Evolutionary conservation across 53 echinoderm and acorn worm species (phyloP).

Genomic region (Antedon mediterranea): DNA sequence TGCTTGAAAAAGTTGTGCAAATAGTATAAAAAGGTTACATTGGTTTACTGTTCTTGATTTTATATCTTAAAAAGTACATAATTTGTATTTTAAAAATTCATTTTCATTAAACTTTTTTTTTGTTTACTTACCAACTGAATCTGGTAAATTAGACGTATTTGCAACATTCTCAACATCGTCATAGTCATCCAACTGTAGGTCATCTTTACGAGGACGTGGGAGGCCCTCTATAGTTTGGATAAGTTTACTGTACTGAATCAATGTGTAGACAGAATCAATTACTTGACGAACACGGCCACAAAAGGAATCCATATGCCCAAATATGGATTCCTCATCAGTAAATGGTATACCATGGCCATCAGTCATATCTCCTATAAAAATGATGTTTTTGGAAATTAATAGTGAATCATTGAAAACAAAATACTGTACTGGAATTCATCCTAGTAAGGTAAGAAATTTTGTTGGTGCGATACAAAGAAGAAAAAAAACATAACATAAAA

Average conservation of each 20-base stretch:
- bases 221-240: conserved; percentile 60
- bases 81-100: too few relatives aligned
- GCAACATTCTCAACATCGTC: conserved; percentile 18
- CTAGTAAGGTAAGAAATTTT: too few relatives aligned
- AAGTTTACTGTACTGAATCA: conserved; percentile 91
- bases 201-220: conserved; percentile 77
- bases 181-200: conserved; percentile 62
- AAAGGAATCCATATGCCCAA: conserved; percentile 92
- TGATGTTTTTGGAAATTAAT: too few relatives aligned
- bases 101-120: too few relatives aligned
- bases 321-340: conserved; percentile 94
- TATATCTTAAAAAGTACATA: too few relatives aligned
- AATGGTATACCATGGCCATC: conserved; percentile 80
- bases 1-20: too few relatives aligned
- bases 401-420: too few relatives aligned
- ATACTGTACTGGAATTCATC: too few relatives aligned
- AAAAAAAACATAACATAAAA: too few relatives aligned
- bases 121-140: background rate
- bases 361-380: conserved; percentile 50
- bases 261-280: conserved; percentile 69
- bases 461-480: too few relatives aligned
- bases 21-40: too few relatives aligned
- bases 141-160: background rate
- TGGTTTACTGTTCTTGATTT: too few relatives aligned
- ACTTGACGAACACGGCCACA: conserved; percentile 73